phyloP scores from a whole-genome alignment of 2,888 invertebrate genomes.

The Atrina japonica region DNA sequence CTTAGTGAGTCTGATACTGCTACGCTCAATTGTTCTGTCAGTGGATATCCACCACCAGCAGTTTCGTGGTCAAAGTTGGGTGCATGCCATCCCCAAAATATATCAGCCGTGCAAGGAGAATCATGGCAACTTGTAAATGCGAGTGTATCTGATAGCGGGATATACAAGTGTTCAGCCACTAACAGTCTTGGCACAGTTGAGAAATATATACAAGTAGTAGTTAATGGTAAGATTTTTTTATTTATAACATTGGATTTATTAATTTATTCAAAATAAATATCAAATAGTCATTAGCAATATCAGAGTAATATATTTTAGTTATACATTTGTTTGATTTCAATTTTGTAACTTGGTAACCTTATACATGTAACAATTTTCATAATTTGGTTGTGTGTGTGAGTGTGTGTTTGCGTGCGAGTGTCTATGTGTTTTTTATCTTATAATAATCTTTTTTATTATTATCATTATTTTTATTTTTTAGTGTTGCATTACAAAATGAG shows the following conservation, averaged over 20 bases:
- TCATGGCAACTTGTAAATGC: slow-evolving; percentile 2
- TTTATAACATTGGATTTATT: not conserved
- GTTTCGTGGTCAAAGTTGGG: slow-evolving; percentile 10
- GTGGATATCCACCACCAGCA: not conserved
- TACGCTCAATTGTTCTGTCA: slow-evolving; percentile 1
- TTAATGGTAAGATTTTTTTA: slow-evolving; percentile 6
- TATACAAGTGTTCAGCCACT: slow-evolving; percentile 16
- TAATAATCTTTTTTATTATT: too few relatives aligned
- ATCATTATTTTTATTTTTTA: too few relatives aligned
- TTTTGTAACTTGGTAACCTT: too few relatives aligned
- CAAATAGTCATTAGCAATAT: too few relatives aligned
- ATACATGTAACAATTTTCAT: too few relatives aligned
- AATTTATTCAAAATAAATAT: not conserved
- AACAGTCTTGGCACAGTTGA: slow-evolving; percentile 8
- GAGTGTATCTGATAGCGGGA: not conserved
- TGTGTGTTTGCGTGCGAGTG: too few relatives aligned
- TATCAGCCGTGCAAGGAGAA: not conserved
- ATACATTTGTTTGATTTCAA: too few relatives aligned
- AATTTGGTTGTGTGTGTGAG: too few relatives aligned
- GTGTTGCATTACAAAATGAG: too few relatives aligned
- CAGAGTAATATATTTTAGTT: too few relatives aligned
- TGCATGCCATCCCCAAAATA: not conserved
- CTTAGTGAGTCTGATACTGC: not conserved
- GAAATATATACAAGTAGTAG: not conserved
- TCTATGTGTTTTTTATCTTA: too few relatives aligned